A percentile compares a stretch with the other conserved stretches of the same genome.
These are phyloP conservation scores for Nycticorax nycticorax DNA, from an alignment of 2,113 vertebrate genomes.

Conservation along the genomic window DNA sequence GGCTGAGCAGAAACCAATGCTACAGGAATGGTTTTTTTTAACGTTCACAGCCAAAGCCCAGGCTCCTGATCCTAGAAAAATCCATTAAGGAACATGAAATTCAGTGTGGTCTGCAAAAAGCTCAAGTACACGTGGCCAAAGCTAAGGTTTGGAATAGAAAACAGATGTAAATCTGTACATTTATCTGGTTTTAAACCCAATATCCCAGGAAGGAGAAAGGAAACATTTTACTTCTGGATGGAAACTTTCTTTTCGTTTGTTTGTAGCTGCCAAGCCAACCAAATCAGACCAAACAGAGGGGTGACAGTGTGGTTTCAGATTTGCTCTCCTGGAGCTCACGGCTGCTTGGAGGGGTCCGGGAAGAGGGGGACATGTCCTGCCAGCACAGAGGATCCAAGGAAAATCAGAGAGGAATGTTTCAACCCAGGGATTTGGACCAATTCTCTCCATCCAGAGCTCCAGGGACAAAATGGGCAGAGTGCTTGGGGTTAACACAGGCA, in stretches of 20 bases:
- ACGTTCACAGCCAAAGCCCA: neutral
- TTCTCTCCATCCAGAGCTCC: neutral
- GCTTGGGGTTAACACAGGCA: neutral
- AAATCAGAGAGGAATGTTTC: neutral
- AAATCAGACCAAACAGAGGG: neutral
- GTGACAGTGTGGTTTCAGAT: neutral
- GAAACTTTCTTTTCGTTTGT: neutral
- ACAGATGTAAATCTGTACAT: neutral
- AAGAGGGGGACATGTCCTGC: neutral
- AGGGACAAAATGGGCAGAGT: neutral
- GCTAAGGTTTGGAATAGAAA: neutral
- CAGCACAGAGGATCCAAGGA: neutral
- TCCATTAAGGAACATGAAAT: neutral
- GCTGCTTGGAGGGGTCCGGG: neutral
- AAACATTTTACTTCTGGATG: neutral
- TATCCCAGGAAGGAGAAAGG: neutral
- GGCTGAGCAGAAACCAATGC: neutral
- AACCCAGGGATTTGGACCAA: rapidly evolving
- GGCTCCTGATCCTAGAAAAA: neutral
- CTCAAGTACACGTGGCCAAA: neutral
- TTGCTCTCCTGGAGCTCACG: neutral
- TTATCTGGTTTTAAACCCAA: neutral
- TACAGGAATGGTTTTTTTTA: neutral
- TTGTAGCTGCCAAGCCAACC: neutral
- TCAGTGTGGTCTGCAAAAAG: no score